phyloP scores from a whole-genome alignment of 1,140 invertebrate genomes.

The Coptotermes formosanus region DNA sequence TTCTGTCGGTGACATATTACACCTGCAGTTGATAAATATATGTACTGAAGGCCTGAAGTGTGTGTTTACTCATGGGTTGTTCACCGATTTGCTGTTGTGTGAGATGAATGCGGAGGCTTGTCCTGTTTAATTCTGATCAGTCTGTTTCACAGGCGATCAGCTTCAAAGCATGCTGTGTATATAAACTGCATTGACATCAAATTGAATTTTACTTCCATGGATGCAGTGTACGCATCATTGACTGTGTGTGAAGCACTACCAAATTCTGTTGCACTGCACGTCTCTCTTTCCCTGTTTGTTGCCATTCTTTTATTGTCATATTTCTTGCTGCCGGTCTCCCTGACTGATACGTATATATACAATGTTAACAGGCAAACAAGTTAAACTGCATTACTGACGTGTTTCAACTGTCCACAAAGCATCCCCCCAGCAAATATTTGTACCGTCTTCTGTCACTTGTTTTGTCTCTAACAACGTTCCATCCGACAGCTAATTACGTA shows the following conservation, averaged over 20 bases:
- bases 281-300: neutral
- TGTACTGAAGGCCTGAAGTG: neutral
- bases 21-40: neutral
- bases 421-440: neutral
- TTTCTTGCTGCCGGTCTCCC: neutral
- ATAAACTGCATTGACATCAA: neutral
- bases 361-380: conserved; percentile 1
- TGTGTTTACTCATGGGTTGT: neutral
- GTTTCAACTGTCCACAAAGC: conserved; percentile 1
- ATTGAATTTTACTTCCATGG: neutral
- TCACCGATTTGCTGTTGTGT: neutral
- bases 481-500: neutral
- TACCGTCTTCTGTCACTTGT: neutral
- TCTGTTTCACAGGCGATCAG: neutral
- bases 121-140: neutral
- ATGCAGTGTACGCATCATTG: neutral
- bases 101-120: neutral
- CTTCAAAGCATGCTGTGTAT: neutral
- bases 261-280: neutral
- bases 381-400: neutral
- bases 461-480: neutral
- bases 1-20: neutral
- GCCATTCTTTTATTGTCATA: neutral
- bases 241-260: neutral
- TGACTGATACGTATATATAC: neutral